Base-by-base conservation (phyloP, 2,888 invertebrate species). In the Archips xylosteana region DNA sequence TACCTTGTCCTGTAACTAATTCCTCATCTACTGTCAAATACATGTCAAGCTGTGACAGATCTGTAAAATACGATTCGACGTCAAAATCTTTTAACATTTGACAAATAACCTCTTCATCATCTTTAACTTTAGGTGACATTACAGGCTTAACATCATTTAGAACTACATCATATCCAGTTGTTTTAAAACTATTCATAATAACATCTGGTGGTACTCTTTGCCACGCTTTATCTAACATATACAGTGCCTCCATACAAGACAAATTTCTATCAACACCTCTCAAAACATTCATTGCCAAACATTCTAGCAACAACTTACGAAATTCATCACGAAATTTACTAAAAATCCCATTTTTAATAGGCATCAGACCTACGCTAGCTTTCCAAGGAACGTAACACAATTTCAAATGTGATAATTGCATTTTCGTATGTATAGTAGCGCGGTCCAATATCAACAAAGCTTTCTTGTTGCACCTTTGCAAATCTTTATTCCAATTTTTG, bases 11-110 rank as follows among this genome's bases (percentile, higher is more conserved):
- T 0, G 84, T 87, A 3, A 88, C 78, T 3, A 85, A 62, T 59
- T 88, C 87, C 45, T 88, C 88, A 4, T 88, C 88, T 0, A 88
- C 88, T 0, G 83, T 84, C 75, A 88, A 76, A 81, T 85, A 88
- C 71, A 82, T 82, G 13, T 87, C 87, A 3, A 87, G 74, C 57
- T 78, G 75, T 0, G 76, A 39, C 10, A 83, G 8, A 59, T 85
- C 81, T 0, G 81, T 80, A 47, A 75, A 88, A 67, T 88, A 87
- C 0, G 81, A 71, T 66, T 87, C 86, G 0, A 87, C 79, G 15
- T 87, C 84, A 51, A 82, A 87, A 69, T 87, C 82, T 72, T 80
- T 83, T 0, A 87, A 62, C 76, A 85, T 76, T 45, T 80, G 79
- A 32, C 85, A 84, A 61, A 87, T 47, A 4, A 78, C 75, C 45